Percentiles rank a stretch among this genome's conserved stretches.
These are phyloP conservation scores for Bedellia somnulentella DNA, from an alignment of 2,888 invertebrate genomes.

Conservation along the genomic window DNA sequence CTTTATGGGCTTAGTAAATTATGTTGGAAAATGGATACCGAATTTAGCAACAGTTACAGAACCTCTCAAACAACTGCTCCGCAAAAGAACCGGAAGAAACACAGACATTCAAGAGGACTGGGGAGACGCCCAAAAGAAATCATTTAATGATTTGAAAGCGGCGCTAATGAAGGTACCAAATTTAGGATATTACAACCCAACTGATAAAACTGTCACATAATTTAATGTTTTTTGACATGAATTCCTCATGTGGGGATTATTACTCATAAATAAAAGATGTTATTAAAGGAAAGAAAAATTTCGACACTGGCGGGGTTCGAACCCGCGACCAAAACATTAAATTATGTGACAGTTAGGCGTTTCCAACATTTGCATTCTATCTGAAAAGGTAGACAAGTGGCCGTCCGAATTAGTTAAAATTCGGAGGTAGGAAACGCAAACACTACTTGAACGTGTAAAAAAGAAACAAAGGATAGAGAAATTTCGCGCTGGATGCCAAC, in stretches of 20 bases:
- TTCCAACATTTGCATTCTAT: conserved; percentile 16
- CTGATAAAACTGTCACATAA: conserved; percentile 11
- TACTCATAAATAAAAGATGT: too few species aligned
- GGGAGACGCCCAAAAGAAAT: conserved; percentile 4
- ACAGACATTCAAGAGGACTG: conserved; percentile 9
- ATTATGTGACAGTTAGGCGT: conserved; percentile 14
- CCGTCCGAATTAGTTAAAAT: too few species aligned
- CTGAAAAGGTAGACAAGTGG: too few species aligned
- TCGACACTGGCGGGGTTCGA: conserved; percentile 13
- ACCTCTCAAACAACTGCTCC: conserved; percentile 8
- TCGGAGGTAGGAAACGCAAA: too few species aligned
- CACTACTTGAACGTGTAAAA: too few species aligned
- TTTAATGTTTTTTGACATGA: too few species aligned
- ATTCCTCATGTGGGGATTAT: too few species aligned
- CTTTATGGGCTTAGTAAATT: conserved; percentile 16
- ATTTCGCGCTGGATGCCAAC: too few species aligned
- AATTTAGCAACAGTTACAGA: conserved; percentile 12
- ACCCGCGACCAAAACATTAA: conserved; percentile 17
- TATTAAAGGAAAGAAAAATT: conserved; percentile 13
- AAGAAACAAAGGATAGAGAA: too few species aligned
- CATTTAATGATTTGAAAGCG: conserved; percentile 8
- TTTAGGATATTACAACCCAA: conserved; percentile 14
- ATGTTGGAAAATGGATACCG: conserved; percentile 13
- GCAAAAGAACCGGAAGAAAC: conserved; percentile 5
- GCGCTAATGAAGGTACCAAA: conserved; percentile 7